These are phyloP conservation scores for Lophotriccus pileatus DNA, from an alignment of 2,797 vertebrate genomes.

Conservation along the genomic window DNA sequence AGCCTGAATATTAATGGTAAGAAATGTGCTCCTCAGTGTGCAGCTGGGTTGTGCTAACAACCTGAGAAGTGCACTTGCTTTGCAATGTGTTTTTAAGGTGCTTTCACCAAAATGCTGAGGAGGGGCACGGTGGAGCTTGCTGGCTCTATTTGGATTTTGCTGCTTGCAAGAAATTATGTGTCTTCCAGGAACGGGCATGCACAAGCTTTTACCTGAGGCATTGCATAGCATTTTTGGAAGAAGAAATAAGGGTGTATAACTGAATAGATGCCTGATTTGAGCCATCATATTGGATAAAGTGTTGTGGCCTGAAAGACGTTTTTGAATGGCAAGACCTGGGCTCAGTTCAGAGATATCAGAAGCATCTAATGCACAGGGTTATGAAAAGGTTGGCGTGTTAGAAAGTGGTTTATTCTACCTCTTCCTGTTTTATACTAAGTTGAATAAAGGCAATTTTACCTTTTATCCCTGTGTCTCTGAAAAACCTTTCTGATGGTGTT, in stretches of 20 bases:
- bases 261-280: not conserved
- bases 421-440: not conserved
- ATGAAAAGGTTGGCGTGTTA: not conserved
- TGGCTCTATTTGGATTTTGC: not conserved
- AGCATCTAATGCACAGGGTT: not conserved
- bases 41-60: not conserved
- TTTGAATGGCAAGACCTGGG: not conserved
- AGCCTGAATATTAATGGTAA: not conserved
- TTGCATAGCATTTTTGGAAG: not conserved
- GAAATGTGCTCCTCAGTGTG: not conserved
- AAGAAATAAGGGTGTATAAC: not conserved
- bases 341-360: not conserved
- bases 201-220: conserved; percentile 1
- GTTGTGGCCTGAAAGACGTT: not conserved
- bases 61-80: not conserved
- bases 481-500: not conserved
- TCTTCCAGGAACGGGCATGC: not conserved
- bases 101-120: not conserved
- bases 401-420: conserved; percentile 7
- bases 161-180: not conserved
- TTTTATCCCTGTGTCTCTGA: not conserved
- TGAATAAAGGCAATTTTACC: conserved; percentile 14
- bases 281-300: not conserved
- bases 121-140: not conserved
- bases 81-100: not conserved